A percentile compares a stretch with the other conserved stretches of the same genome.
phyloP scores from a whole-genome alignment of 2,113 vertebrate species.

The Solea solea region DNA sequence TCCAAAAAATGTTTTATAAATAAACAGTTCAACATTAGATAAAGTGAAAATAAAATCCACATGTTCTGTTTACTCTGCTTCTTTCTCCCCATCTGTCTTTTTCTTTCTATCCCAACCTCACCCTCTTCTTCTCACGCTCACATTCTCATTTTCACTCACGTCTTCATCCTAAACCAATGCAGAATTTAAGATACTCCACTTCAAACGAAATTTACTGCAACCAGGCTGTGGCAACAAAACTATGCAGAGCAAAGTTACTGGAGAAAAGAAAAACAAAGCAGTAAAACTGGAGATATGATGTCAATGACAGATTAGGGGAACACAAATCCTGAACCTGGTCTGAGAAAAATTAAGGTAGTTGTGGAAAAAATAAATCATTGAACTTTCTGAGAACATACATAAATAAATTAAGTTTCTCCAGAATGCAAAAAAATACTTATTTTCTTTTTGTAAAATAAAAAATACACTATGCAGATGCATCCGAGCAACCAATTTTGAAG shows the following conservation, averaged over 20 bases:
- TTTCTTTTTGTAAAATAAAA: background rate
- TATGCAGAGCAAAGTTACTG: constrained; percentile 3
- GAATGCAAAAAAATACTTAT: background rate
- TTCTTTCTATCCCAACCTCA: background rate
- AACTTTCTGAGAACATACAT: constrained; percentile 5
- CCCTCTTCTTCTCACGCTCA: background rate
- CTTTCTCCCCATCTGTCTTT: constrained; percentile 5
- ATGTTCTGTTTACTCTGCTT: constrained; percentile 18
- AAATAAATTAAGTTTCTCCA: constrained; percentile 23
- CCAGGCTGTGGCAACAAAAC: constrained; percentile 10
- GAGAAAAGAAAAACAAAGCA: background rate
- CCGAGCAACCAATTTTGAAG: too few species aligned
- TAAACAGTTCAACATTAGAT: constrained; percentile 32
- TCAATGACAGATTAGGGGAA: constrained; percentile 38
- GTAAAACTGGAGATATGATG: background rate
- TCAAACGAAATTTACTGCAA: constrained; percentile 41
- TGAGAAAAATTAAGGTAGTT: constrained; percentile 20
- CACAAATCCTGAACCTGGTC: constrained; percentile 1
- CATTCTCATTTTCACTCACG: background rate
- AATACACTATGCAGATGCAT: too few species aligned
- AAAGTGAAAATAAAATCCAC: constrained; percentile 1
- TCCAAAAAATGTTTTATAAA: constrained; percentile 47
- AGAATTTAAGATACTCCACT: constrained; percentile 44
- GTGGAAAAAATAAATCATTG: constrained; percentile 19
- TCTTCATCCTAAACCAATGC: constrained; percentile 1